Evolutionary conservation across 2,797 vertebrate species (phyloP).

Genomic region (Sebastes hopkinsi): DNA sequence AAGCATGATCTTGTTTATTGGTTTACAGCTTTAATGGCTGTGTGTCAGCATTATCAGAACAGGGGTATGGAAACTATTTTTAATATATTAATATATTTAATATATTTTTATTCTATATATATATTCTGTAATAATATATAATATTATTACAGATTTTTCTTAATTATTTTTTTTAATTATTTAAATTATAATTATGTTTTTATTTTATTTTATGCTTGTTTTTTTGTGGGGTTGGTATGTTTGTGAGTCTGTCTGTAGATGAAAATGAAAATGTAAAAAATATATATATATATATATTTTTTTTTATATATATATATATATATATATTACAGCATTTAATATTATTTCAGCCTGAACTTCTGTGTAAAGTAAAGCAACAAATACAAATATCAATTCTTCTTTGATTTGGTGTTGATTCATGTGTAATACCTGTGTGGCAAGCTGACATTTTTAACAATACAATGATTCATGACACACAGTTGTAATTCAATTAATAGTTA

Average conservation of each 20-base stretch:
- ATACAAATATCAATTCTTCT: neutral
- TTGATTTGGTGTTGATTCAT: neutral
- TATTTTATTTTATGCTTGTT: no score
- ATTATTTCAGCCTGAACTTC: neutral
- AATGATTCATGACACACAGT: neutral
- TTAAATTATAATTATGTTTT: no score
- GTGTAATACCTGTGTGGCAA: neutral
- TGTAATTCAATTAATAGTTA: constrained; percentile 20
- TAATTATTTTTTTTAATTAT: no score
- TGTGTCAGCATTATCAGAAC: neutral
- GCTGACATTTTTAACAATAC: neutral
- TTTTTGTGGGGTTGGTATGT: no score
- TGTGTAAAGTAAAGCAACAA: neutral
- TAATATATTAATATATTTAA: no score
- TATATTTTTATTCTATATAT: no score
- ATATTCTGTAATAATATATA: neutral
- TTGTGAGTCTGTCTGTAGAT: no score
- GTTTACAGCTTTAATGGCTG: neutral
- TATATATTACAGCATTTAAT: neutral
- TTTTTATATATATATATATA: no score
- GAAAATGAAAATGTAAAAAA: no score
- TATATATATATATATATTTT: no score
- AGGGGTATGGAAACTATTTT: neutral
- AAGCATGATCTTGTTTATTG: neutral
- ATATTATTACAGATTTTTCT: neutral